A percentile compares a stretch with the other conserved stretches of the same genome.
Conservation (phyloP, 1,140 invertebrate genomes). For the Reticulitermes speratus region DNA sequence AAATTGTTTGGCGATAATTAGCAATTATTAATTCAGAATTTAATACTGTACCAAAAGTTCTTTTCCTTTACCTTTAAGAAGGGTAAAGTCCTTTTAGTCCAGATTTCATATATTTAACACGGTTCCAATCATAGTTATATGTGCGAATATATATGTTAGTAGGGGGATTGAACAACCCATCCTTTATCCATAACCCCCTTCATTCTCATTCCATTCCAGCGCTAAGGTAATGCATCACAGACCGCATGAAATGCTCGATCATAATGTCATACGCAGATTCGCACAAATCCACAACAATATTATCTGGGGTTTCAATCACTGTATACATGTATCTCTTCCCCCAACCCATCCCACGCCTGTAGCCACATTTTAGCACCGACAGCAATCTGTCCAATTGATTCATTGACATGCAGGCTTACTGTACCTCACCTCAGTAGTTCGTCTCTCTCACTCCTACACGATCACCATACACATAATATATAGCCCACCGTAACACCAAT, state of each 20-base stretch:
- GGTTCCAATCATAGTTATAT: not conserved
- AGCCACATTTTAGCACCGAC: conserved; percentile 17
- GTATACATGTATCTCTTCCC: not conserved
- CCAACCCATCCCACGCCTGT: not conserved
- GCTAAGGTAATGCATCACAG: conserved; percentile 10
- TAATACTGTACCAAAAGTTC: no score
- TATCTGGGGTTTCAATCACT: conserved; percentile 29
- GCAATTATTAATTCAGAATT: no score
- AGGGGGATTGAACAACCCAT: not conserved
- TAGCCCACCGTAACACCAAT: not conserved
- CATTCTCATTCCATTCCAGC: not conserved
- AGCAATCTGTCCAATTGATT: conserved; percentile 18
- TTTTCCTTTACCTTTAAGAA: not conserved
- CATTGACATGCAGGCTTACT: conserved; percentile 5
- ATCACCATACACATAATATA: conserved; percentile 14
- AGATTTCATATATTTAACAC: not conserved
- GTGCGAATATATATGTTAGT: not conserved
- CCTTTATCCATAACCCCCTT: not conserved
- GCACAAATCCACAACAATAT: conserved; percentile 27
- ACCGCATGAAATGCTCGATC: conserved; percentile 9
- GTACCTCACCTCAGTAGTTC: not conserved
- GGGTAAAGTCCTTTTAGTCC: no score
- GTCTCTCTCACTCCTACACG: not conserved
- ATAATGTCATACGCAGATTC: conserved; percentile 25
- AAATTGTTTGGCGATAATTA: no score